Evolutionary conservation across 2,797 vertebrate species (phyloP), one percentile per base, ranked within the genome.

Genomic region (Chelon auratus): DNA sequence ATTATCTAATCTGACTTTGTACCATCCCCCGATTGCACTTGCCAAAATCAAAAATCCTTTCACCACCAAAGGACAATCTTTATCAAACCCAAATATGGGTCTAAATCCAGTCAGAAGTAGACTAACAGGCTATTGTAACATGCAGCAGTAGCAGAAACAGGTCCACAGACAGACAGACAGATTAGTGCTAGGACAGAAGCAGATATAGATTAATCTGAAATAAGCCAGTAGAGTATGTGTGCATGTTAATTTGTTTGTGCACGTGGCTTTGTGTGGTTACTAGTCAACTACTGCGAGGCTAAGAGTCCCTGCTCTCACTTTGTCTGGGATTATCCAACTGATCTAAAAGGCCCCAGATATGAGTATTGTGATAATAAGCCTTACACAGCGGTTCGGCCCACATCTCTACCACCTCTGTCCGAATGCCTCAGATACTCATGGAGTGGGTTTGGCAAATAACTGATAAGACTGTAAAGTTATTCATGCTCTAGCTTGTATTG

Each of bases 171-270:
- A 66, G 74, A 69, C 72, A 66, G 74, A 69, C 65, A 72, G 83
- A 88, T 87, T 88, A 86, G 68, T 11, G 30, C 14, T 62, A 39
- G 33, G 62, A 65, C 65, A 63, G 50, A 77, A 67, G 72, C 62
- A 71, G 82, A 70, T 66, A 14, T 67, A 71, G 68, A 81, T 87
- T 84, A 88, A 77, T 81, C 57, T 67, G 82, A 88, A 86, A 83
- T 80, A 83, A 87, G 75, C 63, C 84, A 86, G 76, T 78, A 82
- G 45, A 47, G 36, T 50, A 48, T n/a, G 0, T 10, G 11, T 52
- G 20, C 9, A 9, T 56, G 52, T 74, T 62, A 37, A 63, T 78
- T 53, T 77, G 51, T 36, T 15, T 60, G 54, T 42, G 50, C 62
- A 55, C n/a, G 15, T 73, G 68, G 17, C 36, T 62, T 12, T 51